Percentiles rank a stretch among this genome's conserved stretches.
phyloP scores from a whole-genome alignment of 2,888 invertebrate genomes.

The Crossocerus cetratus region DNA sequence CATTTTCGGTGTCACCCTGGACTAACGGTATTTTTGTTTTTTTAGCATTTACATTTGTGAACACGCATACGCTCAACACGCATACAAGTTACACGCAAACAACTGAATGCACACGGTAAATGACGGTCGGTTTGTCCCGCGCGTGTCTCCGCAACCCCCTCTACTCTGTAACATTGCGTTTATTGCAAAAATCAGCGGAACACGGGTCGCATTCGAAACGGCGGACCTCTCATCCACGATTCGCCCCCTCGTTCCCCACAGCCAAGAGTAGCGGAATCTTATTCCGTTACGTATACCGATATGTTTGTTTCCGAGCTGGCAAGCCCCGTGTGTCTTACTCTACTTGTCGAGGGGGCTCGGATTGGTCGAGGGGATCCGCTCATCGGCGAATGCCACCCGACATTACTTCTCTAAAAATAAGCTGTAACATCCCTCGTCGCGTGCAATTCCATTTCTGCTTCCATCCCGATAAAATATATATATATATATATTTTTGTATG shows the following conservation, averaged over 20 bases:
- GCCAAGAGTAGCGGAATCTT: conserved; percentile 8
- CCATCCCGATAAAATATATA: conserved; percentile 50
- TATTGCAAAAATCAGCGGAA: conserved; percentile 58
- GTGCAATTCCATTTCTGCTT: conserved; percentile 58
- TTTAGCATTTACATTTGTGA: conserved; percentile 11
- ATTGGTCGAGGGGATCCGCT: background rate
- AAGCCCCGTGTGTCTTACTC: background rate
- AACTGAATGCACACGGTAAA: conserved; percentile 5
- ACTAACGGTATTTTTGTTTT: conserved; percentile 21
- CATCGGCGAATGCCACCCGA: conserved; percentile 39
- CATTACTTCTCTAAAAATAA: conserved; percentile 56
- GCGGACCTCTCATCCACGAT: conserved; percentile 5
- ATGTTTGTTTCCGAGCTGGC: conserved; percentile 39
- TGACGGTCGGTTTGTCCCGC: conserved; percentile 7
- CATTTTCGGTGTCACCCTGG: conserved; percentile 17
- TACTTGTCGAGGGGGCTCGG: background rate
- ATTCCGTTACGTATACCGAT: conserved; percentile 22
- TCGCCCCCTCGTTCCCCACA: background rate
- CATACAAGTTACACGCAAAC: conserved; percentile 14
- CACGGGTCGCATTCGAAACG: conserved; percentile 49
- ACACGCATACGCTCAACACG: conserved; percentile 13
- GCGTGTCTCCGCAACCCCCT: conserved; percentile 32
- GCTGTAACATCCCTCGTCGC: conserved; percentile 48
- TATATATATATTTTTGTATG: conserved; percentile 32
- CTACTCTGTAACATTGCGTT: conserved; percentile 41